phyloP scores from a whole-genome alignment of 1,140 invertebrate species.

The Littorina saxatilis region DNA sequence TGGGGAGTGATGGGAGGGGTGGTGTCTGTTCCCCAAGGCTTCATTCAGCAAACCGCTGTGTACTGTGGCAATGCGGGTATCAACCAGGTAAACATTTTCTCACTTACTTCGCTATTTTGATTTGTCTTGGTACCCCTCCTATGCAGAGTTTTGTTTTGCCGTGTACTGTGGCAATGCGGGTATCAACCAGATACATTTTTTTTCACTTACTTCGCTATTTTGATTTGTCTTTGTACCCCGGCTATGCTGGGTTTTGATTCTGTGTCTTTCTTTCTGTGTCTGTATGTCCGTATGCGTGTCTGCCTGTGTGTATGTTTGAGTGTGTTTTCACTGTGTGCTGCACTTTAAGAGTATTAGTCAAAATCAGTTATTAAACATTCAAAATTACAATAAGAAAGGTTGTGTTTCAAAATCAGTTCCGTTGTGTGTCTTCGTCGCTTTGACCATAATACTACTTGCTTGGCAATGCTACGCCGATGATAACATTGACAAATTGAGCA shows the following conservation, averaged over 20 bases:
- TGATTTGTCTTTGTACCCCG: neutral
- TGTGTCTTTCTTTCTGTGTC: neutral
- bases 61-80: neutral
- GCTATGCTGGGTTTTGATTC: neutral
- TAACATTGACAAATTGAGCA: neutral
- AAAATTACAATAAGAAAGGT: neutral
- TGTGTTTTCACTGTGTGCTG: neutral
- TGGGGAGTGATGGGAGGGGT: too few species aligned
- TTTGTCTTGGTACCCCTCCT: neutral
- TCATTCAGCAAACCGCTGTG: neutral
- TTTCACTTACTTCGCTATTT: neutral
- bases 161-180: neutral
- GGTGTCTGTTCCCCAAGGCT: neutral
- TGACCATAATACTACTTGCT: neutral
- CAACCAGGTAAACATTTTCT: neutral
- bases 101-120: neutral
- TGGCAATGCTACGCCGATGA: neutral
- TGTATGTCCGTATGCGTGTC: neutral
- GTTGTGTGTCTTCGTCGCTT: neutral
- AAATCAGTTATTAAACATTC: neutral
- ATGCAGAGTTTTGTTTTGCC: neutral
- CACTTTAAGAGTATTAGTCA: neutral
- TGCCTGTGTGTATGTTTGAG: too few species aligned
- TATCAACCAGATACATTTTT: neutral
- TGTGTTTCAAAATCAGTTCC: neutral